Percentiles rank a stretch among this genome's conserved stretches.
Evolutionary conservation across 1,140 invertebrate species (phyloP).

Genomic region (Zaprionus capensis): DNA sequence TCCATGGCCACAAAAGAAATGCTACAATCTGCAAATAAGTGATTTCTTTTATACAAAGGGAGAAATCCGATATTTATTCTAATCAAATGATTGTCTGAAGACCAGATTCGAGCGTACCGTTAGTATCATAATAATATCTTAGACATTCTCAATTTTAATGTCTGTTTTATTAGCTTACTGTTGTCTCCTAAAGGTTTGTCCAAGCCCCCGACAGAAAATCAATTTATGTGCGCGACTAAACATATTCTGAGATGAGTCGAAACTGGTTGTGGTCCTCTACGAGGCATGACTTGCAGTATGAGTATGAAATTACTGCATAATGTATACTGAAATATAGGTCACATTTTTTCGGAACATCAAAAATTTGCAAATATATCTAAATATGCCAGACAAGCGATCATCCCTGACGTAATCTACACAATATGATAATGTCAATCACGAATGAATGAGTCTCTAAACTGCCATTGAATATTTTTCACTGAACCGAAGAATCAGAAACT

Average conservation of each 20-base stretch:
- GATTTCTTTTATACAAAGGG: conserved; percentile 39
- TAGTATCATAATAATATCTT: conserved; percentile 18
- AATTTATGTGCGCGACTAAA: conserved; percentile 9
- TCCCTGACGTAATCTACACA: neutral
- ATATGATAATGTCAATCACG: conserved; percentile 17
- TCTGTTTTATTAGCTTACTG: conserved; percentile 41
- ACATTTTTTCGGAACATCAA: neutral
- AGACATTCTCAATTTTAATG: conserved; percentile 11
- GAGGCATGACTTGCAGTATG: neutral
- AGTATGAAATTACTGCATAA: neutral
- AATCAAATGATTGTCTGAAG: conserved; percentile 19
- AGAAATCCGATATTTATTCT: conserved; percentile 3
- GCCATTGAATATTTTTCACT: neutral
- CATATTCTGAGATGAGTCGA: conserved; percentile 5
- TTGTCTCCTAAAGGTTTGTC: conserved; percentile 14
- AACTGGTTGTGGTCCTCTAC: conserved; percentile 18
- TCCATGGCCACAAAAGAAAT: conserved; percentile 31
- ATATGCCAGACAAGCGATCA: neutral
- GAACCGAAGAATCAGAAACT: neutral
- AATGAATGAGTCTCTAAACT: neutral
- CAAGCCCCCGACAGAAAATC: neutral
- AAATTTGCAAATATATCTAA: neutral
- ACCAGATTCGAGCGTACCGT: conserved; percentile 25
- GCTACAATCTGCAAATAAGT: conserved; percentile 24
- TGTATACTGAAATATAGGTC: neutral